Conservation (phyloP, 2,113 vertebrate genomes). For the Hystrix cristata region DNA sequence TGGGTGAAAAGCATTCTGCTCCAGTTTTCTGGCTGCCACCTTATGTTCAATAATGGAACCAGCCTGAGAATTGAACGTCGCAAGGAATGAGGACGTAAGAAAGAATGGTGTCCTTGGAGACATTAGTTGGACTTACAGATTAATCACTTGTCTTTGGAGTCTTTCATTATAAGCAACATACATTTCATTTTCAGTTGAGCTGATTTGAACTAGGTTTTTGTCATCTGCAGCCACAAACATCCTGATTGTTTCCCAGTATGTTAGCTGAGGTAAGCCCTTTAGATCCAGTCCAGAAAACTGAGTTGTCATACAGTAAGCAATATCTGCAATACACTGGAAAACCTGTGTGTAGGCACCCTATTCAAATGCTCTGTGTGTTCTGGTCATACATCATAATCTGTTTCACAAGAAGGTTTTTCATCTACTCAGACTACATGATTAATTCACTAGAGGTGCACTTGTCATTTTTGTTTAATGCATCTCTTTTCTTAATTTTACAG, state of each 20-base stretch:
- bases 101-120: neutral
- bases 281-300: conserved; percentile 29
- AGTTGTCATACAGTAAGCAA: neutral
- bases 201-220: conserved; percentile 24
- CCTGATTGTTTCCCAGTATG: neutral
- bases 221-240: neutral
- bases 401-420: conserved; percentile 42
- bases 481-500: conserved; percentile 55
- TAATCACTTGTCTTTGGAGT: conserved; percentile 15
- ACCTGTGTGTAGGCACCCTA: neutral
- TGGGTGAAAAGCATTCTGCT: neutral
- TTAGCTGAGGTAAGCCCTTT: conserved; percentile 5
- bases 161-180: neutral
- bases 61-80: neutral
- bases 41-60: neutral
- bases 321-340: neutral
- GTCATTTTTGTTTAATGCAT: conserved; percentile 53
- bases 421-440: conserved; percentile 44
- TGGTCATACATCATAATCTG: neutral
- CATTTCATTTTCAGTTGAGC: conserved; percentile 39
- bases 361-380: conserved; percentile 10
- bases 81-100: neutral
- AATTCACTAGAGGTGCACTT: neutral
- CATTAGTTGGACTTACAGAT: neutral
- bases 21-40: neutral